phyloP scores from a whole-genome alignment of 2,113 vertebrate species.

The Geococcyx californianus region DNA sequence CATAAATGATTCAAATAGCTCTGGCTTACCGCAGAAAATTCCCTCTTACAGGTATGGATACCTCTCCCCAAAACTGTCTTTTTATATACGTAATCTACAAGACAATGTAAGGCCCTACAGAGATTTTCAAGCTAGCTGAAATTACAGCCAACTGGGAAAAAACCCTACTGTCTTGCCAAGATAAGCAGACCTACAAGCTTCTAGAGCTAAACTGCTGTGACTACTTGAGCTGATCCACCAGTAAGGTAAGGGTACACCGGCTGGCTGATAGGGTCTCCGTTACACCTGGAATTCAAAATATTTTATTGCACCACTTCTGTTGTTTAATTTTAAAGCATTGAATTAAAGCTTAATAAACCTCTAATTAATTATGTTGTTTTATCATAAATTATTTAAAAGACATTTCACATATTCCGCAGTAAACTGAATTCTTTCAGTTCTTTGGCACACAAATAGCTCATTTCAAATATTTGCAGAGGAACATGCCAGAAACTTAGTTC shows the following conservation, averaged over 20 bases:
- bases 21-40: neutral
- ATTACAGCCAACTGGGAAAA: neutral
- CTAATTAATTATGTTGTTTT: neutral
- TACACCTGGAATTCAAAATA: neutral
- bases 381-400: conserved; percentile 2
- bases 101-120: neutral
- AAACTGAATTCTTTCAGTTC: neutral
- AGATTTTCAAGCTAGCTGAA: neutral
- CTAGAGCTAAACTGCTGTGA: neutral
- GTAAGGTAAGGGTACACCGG: neutral
- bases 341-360: neutral
- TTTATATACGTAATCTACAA: neutral
- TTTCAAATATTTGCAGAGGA: conserved; percentile 44
- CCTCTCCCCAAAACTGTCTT: neutral
- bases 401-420: neutral
- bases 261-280: neutral
- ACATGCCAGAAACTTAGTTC: neutral
- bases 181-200: neutral
- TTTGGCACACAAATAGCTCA: neutral
- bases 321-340: neutral
- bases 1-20: neutral
- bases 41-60: neutral
- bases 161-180: neutral
- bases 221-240: neutral
- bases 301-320: neutral